phyloP scores from a whole-genome alignment of 2,797 vertebrate species.

The Lepilemur septentrionalis region DNA sequence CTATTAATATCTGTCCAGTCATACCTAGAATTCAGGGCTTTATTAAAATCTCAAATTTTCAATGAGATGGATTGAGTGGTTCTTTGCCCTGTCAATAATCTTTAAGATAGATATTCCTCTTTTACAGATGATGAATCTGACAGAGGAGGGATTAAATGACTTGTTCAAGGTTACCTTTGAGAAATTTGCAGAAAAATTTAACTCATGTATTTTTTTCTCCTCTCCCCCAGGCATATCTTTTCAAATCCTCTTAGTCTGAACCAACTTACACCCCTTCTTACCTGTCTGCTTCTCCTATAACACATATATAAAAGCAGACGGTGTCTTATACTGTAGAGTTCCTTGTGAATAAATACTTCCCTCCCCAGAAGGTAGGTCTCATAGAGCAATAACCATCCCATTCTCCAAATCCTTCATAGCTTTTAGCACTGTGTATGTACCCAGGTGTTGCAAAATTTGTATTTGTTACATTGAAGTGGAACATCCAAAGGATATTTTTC shows the following conservation, averaged over 20 bases:
- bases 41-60: constrained; percentile 3
- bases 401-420: not conserved
- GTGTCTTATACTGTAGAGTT: not conserved
- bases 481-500: not conserved
- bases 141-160: not conserved
- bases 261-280: not conserved
- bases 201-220: not conserved
- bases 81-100: not conserved
- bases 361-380: not conserved
- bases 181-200: constrained; percentile 1
- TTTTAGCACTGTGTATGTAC: not conserved
- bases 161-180: not conserved
- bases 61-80: not conserved
- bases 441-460: not conserved
- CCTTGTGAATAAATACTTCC: not conserved
- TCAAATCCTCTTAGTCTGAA: not conserved
- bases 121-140: not conserved
- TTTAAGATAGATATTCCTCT: not conserved
- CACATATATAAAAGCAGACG: too few relatives aligned
- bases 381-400: not conserved
- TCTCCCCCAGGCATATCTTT: not conserved
- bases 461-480: not conserved
- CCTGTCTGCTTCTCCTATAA: not conserved
- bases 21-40: not conserved
- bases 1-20: not conserved